Conservation (phyloP, 2,888 invertebrate genomes). For the Myopa testacea region DNA sequence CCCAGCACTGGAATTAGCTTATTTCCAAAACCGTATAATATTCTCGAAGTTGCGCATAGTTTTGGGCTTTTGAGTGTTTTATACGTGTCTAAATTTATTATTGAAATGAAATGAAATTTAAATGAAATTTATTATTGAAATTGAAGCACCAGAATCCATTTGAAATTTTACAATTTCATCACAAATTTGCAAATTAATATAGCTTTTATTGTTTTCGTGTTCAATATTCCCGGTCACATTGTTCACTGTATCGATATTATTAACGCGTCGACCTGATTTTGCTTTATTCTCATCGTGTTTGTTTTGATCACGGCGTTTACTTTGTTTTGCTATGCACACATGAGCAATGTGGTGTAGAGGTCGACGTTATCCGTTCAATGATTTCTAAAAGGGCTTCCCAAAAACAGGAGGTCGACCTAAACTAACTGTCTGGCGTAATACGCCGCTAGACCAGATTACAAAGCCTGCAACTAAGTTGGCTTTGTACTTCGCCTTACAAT, state of each 20-base stretch:
- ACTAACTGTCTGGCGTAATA: too few relatives aligned
- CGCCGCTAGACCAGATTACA: too few relatives aligned
- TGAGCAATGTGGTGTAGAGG: conserved; percentile 38
- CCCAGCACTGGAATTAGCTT: conserved; percentile 38
- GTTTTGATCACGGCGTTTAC: not conserved
- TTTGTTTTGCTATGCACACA: conserved; percentile 40
- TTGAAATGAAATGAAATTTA: too few relatives aligned
- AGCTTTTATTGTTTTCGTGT: too few relatives aligned
- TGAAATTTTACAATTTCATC: conserved; percentile 16
- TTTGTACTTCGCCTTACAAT: too few relatives aligned
- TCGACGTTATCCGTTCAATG: too few relatives aligned
- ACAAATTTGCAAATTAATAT: conserved; percentile 35
- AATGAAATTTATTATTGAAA: conserved; percentile 43
- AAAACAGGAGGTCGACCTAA: too few relatives aligned
- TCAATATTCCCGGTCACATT: too few relatives aligned
- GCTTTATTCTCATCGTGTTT: conserved; percentile 11
- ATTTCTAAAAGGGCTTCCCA: too few relatives aligned
- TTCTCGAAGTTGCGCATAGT: too few relatives aligned
- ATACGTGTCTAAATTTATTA: conserved; percentile 32
- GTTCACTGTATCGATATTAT: conserved; percentile 21
- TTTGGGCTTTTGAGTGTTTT: conserved; percentile 8
- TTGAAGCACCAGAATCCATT: conserved; percentile 45
- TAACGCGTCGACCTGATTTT: conserved; percentile 31
- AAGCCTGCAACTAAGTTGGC: too few relatives aligned
- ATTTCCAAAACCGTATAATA: conserved; percentile 40